A percentile compares a stretch with the other conserved stretches of the same genome.
Conservation (phyloP, 2,888 invertebrate genomes). For the Coecobrya sp. region DNA sequence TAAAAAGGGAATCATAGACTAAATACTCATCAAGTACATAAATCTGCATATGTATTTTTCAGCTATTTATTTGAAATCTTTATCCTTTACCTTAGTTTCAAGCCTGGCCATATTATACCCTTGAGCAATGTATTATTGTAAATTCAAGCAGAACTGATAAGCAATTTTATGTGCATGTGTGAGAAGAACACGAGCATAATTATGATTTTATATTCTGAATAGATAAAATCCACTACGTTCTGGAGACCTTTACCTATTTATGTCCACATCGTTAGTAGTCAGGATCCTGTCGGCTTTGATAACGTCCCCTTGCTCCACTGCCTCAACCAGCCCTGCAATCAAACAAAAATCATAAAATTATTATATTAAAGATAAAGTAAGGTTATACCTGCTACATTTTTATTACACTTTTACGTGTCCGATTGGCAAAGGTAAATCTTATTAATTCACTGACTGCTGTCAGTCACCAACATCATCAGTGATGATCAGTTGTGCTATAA, state of each 20-base stretch:
- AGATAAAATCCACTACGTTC: neutral
- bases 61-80: too few species aligned
- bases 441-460: constrained; percentile 24
- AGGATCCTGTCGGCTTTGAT: constrained; percentile 97
- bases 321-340: constrained; percentile 95
- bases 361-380: constrained; percentile 11
- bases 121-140: too few species aligned
- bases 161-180: neutral
- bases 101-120: too few species aligned
- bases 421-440: constrained; percentile 6
- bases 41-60: too few species aligned
- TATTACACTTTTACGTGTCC: constrained; percentile 19
- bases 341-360: constrained; percentile 60
- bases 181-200: neutral
- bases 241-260: constrained; percentile 93
- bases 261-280: constrained; percentile 96
- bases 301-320: constrained; percentile 98
- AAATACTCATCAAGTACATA: too few species aligned
- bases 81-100: too few species aligned
- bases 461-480: constrained; percentile 44
- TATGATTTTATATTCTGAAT: constrained; percentile 4
- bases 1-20: too few species aligned
- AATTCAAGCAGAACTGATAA: too few species aligned
- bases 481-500: constrained; percentile 31
- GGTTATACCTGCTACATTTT: neutral